A percentile compares a stretch with the other conserved stretches of the same genome.
These are phyloP conservation scores for Dufourea novaeangliae DNA, from an alignment of 1,140 invertebrate genomes.

Conservation along the genomic window DNA sequence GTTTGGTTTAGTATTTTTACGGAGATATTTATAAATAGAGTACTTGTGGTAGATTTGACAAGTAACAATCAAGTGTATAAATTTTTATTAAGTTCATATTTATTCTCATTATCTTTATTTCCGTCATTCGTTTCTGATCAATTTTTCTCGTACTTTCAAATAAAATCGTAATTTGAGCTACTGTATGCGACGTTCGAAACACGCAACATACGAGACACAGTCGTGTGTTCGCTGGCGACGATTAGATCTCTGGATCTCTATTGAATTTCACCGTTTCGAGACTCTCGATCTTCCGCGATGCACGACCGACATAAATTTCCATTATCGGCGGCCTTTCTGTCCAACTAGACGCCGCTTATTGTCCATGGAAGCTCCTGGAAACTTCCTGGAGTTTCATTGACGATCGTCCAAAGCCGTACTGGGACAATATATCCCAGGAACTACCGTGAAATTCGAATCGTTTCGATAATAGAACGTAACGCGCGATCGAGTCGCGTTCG, in stretches of 20 bases:
- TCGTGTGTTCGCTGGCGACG: constrained; percentile 32
- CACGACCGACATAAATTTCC: constrained; percentile 65
- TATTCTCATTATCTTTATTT: no score
- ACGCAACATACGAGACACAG: constrained; percentile 41
- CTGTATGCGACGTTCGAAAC: no score
- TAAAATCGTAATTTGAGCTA: no score
- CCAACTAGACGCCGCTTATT: constrained; percentile 61
- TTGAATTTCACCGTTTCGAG: constrained; percentile 61
- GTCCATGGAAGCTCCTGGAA: constrained; percentile 32
- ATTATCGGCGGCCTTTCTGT: constrained; percentile 58
- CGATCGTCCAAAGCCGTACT: background rate
- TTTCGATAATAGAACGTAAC: background rate
- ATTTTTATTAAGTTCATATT: no score
- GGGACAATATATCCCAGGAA: background rate
- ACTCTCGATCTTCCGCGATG: constrained; percentile 5
- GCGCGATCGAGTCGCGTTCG: background rate
- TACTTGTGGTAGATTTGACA: no score
- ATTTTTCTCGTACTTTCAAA: no score
- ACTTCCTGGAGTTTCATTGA: background rate
- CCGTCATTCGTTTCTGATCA: no score
- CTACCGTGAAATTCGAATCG: background rate
- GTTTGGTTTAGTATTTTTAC: no score
- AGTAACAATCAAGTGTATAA: no score
- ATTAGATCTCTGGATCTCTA: constrained; percentile 64
- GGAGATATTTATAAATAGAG: no score